These are phyloP conservation scores for Lasioglossum oenotherae DNA, from an alignment of 2,888 invertebrate genomes.

Conservation along the genomic window DNA sequence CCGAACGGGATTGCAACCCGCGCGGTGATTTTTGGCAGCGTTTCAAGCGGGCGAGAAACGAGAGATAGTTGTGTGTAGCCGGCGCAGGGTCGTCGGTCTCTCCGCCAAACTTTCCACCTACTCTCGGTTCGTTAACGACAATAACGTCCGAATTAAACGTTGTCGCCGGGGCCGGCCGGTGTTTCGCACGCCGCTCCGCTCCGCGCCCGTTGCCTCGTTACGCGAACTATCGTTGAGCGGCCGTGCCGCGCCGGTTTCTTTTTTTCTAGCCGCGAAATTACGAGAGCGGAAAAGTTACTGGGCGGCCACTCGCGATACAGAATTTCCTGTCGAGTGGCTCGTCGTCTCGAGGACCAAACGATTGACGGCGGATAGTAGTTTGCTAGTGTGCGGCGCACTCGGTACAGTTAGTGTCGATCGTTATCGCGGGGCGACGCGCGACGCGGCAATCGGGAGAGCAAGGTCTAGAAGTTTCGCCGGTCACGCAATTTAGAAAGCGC, in stretches of 20 bases:
- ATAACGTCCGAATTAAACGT: conserved; percentile 26
- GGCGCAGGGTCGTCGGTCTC: conserved; percentile 73
- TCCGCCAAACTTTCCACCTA: conserved; percentile 53
- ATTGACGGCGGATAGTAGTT: conserved; percentile 5
- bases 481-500: conserved; percentile 43
- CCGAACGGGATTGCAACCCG: conserved; percentile 65
- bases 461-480: conserved; percentile 45
- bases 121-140: conserved; percentile 27
- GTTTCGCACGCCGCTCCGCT: background rate
- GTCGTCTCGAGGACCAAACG: background rate
- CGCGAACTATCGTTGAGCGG: background rate
- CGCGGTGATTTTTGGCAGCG: conserved; percentile 72
- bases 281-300: conserved; percentile 12
- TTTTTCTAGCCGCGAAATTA: background rate
- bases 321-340: conserved; percentile 3
- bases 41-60: conserved; percentile 75
- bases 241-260: background rate
- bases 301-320: background rate
- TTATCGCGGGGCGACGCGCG: conserved; percentile 19
- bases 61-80: conserved; percentile 66
- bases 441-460: conserved; percentile 11
- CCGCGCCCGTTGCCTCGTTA: background rate
- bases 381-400: background rate
- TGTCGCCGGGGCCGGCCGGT: conserved; percentile 1
- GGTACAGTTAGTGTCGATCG: conserved; percentile 18